Evolutionary conservation across 2,797 vertebrate species (phyloP).

Genomic region (Tinamus major): DNA sequence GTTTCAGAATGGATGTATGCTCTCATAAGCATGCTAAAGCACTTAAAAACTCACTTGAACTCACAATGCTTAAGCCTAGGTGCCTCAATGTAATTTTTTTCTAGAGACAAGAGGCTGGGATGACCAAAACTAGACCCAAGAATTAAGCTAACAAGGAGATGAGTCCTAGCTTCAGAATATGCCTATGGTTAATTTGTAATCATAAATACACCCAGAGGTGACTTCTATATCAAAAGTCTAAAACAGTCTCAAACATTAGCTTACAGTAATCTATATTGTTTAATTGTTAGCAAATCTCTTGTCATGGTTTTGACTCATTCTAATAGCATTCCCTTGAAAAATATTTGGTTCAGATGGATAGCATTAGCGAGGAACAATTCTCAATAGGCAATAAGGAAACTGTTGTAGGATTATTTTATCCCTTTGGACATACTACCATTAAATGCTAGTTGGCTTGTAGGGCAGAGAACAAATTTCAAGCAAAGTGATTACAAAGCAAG

Average conservation of each 20-base stretch:
- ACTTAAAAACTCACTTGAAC: neutral
- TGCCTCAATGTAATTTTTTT: neutral
- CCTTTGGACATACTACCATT: neutral
- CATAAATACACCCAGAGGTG: neutral
- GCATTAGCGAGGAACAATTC: neutral
- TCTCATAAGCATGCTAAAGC: no score
- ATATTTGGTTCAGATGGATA: neutral
- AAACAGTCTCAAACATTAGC: neutral
- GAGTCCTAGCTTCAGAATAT: no score
- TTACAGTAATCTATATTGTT: neutral
- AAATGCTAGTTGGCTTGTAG: neutral
- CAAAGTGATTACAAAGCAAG: neutral
- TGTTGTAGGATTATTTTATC: neutral
- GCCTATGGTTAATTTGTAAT: neutral
- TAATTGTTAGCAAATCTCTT: neutral
- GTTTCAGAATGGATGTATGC: neutral
- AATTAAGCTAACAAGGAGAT: neutral
- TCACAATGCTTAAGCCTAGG: neutral
- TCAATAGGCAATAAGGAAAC: neutral
- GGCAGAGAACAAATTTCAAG: neutral
- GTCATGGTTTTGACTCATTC: neutral
- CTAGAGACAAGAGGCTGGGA: neutral
- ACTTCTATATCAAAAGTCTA: neutral
- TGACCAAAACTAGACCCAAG: neutral
- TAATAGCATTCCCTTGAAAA: neutral